phyloP scores from a whole-genome alignment of 2,888 invertebrate genomes.

The Theodoxus fluviatilis region DNA sequence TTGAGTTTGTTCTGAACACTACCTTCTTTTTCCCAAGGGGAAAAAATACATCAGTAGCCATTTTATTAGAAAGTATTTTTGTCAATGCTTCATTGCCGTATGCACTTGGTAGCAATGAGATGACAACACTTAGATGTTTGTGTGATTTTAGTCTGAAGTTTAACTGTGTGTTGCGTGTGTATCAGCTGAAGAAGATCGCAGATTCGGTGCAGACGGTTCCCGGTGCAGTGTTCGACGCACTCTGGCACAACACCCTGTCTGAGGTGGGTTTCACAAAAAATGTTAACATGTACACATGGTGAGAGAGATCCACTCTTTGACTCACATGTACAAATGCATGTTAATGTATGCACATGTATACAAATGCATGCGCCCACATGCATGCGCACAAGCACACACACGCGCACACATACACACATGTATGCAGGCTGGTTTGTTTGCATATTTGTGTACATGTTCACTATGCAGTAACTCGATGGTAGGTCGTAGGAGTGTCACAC shows the following conservation, averaged over 20 bases:
- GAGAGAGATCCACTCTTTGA: no score
- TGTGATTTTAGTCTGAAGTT: no score
- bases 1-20: no score
- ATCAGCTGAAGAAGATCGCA: constrained; percentile 63
- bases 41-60: no score
- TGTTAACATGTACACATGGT: no score
- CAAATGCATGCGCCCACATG: background rate
- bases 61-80: no score
- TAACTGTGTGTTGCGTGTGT: constrained; percentile 6
- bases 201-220: constrained; percentile 51
- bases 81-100: no score
- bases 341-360: background rate
- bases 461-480: no score
- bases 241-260: constrained; percentile 60
- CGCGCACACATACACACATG: constrained; percentile 3
- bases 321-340: background rate
- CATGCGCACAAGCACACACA: background rate
- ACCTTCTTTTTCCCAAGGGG: no score
- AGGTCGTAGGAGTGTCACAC: no score
- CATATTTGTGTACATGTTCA: background rate
- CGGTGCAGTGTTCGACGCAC: constrained; percentile 52
- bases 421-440: background rate
- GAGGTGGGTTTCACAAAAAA: constrained; percentile 47
- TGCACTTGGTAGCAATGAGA: no score
- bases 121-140: no score